phyloP scores from a whole-genome alignment of 2,888 invertebrate genomes.

The Pomacea canaliculata region DNA sequence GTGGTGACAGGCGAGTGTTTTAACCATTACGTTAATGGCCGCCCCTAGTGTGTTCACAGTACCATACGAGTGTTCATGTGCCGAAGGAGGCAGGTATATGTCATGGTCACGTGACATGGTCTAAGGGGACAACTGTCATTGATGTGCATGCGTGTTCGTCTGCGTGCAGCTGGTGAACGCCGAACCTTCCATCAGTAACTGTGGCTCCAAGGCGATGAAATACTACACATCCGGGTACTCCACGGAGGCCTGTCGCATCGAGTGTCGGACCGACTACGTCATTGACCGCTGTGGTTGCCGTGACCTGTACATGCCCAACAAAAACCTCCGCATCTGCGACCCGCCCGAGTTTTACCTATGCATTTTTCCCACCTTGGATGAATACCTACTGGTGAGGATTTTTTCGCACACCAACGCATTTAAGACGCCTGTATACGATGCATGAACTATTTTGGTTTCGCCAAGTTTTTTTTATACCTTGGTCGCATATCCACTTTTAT shows the following conservation, averaged over 20 bases:
- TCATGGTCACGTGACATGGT: no score
- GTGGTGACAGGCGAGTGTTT: no score
- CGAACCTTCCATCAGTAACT: conserved; percentile 10
- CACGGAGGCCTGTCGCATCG: conserved; percentile 23
- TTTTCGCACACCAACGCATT: not conserved
- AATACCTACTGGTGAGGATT: conserved; percentile 7
- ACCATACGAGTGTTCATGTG: no score
- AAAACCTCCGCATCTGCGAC: conserved; percentile 26
- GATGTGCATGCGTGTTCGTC: no score
- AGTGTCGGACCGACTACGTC: conserved; percentile 25
- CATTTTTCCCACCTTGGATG: conserved; percentile 14
- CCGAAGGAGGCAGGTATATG: no score
- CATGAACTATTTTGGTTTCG: no score
- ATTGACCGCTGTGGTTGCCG: conserved; percentile 23
- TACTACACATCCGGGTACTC: conserved; percentile 23
- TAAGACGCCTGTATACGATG: no score
- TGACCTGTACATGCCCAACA: conserved; percentile 22
- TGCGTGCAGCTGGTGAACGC: conserved; percentile 22
- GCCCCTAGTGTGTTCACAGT: no score
- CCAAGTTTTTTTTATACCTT: no score
- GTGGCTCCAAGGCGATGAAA: conserved; percentile 23
- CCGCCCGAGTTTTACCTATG: conserved; percentile 23
- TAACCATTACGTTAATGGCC: no score
- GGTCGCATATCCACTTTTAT: no score
- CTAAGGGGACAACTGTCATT: no score